Percentiles rank a stretch among this genome's conserved stretches.
phyloP scores from a whole-genome alignment of 2,888 invertebrate genomes.

The Stenoptilia bipunctidactyla region DNA sequence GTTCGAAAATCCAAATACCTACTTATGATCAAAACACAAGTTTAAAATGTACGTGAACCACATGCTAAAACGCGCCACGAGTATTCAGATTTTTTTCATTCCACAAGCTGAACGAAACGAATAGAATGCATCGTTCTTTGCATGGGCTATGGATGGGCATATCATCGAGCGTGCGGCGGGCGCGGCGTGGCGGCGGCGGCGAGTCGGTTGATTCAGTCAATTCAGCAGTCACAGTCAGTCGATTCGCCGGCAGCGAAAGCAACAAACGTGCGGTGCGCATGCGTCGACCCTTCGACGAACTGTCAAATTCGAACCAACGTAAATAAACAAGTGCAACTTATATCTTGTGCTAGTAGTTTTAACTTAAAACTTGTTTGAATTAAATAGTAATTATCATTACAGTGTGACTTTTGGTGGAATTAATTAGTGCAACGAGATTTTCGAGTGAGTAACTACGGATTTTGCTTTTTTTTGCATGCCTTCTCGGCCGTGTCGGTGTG shows the following conservation, averaged over 20 bases:
- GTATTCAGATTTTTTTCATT: too few species aligned
- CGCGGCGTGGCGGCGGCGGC: not conserved
- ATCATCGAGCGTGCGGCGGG: too few species aligned
- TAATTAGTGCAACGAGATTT: constrained; percentile 39
- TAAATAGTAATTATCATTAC: not conserved
- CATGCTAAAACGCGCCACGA: too few species aligned
- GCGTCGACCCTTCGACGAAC: constrained; percentile 31
- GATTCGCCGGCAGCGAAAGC: constrained; percentile 31
- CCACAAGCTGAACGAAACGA: too few species aligned
- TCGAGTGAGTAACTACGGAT: constrained; percentile 38
- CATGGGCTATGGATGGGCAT: too few species aligned
- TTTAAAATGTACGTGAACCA: too few species aligned
- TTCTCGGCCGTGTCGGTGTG: constrained; percentile 17
- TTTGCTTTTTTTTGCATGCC: constrained; percentile 43
- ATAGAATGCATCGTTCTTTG: too few species aligned
- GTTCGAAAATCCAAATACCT: too few species aligned
- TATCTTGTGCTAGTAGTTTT: constrained; percentile 18
- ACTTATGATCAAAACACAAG: too few species aligned
- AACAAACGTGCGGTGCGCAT: constrained; percentile 38
- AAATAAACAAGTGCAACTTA: constrained; percentile 55
- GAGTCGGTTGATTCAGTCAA: not conserved
- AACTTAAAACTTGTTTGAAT: not conserved
- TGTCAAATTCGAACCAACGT: constrained; percentile 49
- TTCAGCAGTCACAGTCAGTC: not conserved
- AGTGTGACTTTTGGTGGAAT: not conserved